These are phyloP conservation scores for Agapetus fuscipes DNA, from an alignment of 2,888 invertebrate genomes.

Conservation along the genomic window DNA sequence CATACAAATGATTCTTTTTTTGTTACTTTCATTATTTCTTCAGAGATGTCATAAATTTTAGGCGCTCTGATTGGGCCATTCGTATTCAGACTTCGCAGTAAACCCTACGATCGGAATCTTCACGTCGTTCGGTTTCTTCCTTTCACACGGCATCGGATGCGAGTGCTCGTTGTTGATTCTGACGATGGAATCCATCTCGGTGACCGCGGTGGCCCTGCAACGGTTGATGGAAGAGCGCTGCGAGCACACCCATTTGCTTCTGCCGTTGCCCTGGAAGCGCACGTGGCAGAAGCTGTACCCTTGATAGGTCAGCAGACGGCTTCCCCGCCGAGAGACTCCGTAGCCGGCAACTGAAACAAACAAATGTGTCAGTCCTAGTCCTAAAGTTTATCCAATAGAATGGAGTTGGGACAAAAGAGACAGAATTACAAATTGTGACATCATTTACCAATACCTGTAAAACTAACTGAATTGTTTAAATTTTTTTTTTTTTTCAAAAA, in stretches of 20 bases:
- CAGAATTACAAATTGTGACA: too few relatives aligned
- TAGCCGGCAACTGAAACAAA: constrained; percentile 11
- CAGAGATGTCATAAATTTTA: too few relatives aligned
- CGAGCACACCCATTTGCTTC: constrained; percentile 13
- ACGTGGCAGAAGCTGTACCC: constrained; percentile 12
- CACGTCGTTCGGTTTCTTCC: constrained; percentile 1
- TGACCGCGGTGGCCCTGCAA: constrained; percentile 11
- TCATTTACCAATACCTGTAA: too few relatives aligned
- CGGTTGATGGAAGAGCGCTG: constrained; percentile 9
- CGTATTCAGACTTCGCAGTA: too few relatives aligned
- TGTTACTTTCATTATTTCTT: too few relatives aligned
- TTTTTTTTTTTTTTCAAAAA: too few relatives aligned
- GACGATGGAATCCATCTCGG: constrained; percentile 8
- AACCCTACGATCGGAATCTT: constrained; percentile 10
- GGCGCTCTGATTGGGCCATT: too few relatives aligned
- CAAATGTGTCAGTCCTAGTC: not conserved
- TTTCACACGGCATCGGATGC: constrained; percentile 2
- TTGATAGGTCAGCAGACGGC: constrained; percentile 6
- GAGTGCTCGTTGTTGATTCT: constrained; percentile 10
- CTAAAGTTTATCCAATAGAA: too few relatives aligned
- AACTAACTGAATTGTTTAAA: too few relatives aligned
- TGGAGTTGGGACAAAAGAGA: too few relatives aligned
- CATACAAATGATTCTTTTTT: too few relatives aligned
- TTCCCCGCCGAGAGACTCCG: constrained; percentile 7
- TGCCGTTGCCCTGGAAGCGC: constrained; percentile 4